Conservation (phyloP, 2,888 invertebrate species). For the Amblyteles armatorius region DNA sequence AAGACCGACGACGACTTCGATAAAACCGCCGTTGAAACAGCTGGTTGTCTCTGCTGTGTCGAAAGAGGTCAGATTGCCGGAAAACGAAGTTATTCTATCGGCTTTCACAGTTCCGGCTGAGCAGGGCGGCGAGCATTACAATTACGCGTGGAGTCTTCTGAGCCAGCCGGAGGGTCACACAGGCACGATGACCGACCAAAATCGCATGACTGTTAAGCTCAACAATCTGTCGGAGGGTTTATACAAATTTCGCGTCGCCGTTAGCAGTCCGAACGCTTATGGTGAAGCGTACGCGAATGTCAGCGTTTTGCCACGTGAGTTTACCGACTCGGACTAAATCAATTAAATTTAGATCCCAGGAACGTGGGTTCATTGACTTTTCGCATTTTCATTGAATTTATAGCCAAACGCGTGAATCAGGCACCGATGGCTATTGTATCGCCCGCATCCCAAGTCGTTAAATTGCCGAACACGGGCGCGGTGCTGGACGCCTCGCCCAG, state of each 20-base stretch:
- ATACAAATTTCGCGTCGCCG: constrained; percentile 94
- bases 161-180: constrained; percentile 92
- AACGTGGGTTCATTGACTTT: constrained; percentile 27
- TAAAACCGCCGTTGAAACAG: constrained; percentile 87
- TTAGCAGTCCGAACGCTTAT: constrained; percentile 91
- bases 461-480: constrained; percentile 95
- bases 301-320: constrained; percentile 91
- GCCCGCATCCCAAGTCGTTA: constrained; percentile 94
- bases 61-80: constrained; percentile 92
- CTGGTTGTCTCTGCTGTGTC: constrained; percentile 91
- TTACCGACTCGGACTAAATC: constrained; percentile 1
- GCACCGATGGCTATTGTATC: constrained; percentile 94
- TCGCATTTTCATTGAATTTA: constrained; percentile 62
- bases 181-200: constrained; percentile 93
- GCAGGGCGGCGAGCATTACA: constrained; percentile 91
- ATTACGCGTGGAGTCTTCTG: constrained; percentile 95
- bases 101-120: constrained; percentile 93
- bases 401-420: constrained; percentile 92
- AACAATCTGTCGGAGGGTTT: constrained; percentile 94
- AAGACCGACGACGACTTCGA: constrained; percentile 78
- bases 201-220: constrained; percentile 92
- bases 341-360: neutral
- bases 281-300: constrained; percentile 96
- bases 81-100: constrained; percentile 93
- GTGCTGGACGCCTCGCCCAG: constrained; percentile 94